Evolutionary conservation across 2,888 invertebrate species (phyloP).

Genomic region (Pheosia tremula): DNA sequence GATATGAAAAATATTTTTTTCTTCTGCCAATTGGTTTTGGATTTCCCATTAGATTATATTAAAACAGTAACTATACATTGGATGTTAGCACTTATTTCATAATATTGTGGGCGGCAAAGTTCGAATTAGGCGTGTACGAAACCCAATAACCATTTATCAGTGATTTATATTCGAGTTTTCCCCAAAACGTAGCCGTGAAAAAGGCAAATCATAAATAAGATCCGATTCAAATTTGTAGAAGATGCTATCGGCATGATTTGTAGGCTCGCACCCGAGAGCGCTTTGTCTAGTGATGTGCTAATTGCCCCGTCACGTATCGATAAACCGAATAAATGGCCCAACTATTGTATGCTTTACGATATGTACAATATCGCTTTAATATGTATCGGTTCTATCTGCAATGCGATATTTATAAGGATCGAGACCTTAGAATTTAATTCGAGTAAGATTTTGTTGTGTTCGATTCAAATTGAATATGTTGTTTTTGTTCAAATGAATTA

Average conservation of each 20-base stretch:
- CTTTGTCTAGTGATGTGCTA: conserved; percentile 81
- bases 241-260: conserved; percentile 84
- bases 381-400: conserved; percentile 17
- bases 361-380: conserved; percentile 32
- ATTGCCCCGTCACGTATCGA: conserved; percentile 72
- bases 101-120: conserved; percentile 55
- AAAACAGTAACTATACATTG: conserved; percentile 8
- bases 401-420: conserved; percentile 10
- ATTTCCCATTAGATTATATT: conserved; percentile 46
- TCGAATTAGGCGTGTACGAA: conserved; percentile 64
- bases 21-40: conserved; percentile 37
- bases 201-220: conserved; percentile 85
- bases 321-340: conserved; percentile 52
- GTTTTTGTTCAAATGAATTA: not conserved
- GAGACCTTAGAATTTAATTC: conserved; percentile 12
- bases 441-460: conserved; percentile 9
- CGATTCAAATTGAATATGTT: not conserved
- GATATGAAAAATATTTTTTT: conserved; percentile 30
- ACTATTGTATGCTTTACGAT: conserved; percentile 42
- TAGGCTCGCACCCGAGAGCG: conserved; percentile 81
- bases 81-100: conserved; percentile 23
- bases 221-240: conserved; percentile 86
- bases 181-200: conserved; percentile 83
- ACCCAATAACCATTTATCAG: conserved; percentile 77
- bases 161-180: conserved; percentile 81